Evolutionary conservation across 2,888 invertebrate genomes (phyloP).

Genomic region (Mythimna impura): DNA sequence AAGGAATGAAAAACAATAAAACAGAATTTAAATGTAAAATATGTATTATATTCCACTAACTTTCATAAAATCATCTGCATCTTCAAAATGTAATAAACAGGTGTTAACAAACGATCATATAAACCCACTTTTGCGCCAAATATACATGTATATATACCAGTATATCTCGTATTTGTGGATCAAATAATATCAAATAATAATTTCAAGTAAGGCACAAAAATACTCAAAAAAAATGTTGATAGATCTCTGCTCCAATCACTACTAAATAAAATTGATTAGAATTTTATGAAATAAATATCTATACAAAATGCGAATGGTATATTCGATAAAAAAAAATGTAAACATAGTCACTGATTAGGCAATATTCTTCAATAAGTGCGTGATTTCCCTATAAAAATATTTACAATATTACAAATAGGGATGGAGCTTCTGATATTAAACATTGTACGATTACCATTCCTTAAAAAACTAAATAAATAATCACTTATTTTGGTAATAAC

Average conservation of each 20-base stretch:
- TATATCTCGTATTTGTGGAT: slow-evolving; percentile 62
- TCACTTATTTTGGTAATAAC: slow-evolving; percentile 67
- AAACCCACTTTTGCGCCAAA: slow-evolving; percentile 67
- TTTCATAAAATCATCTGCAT: slow-evolving; percentile 81
- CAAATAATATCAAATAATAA: slow-evolving; percentile 58
- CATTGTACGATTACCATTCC: slow-evolving; percentile 70
- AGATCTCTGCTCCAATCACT: slow-evolving; percentile 74
- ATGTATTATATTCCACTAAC: slow-evolving; percentile 83
- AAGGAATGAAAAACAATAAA: slow-evolving; percentile 64
- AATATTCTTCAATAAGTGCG: slow-evolving; percentile 24
- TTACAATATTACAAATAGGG: slow-evolving; percentile 55
- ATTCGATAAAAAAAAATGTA: slow-evolving; percentile 23
- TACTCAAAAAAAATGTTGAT: slow-evolving; percentile 63
- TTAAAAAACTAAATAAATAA: slow-evolving; percentile 81
- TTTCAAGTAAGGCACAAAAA: slow-evolving; percentile 61
- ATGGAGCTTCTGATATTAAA: slow-evolving; percentile 55
- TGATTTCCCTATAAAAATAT: slow-evolving; percentile 38
- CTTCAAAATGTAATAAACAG: slow-evolving; percentile 63
- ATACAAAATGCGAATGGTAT: slow-evolving; percentile 62
- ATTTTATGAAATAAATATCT: slow-evolving; percentile 56
- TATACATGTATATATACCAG: slow-evolving; percentile 59
- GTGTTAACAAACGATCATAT: slow-evolving; percentile 70
- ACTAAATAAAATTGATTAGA: slow-evolving; percentile 53
- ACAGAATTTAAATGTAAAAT: slow-evolving; percentile 81
- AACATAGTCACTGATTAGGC: slow-evolving; percentile 20